phyloP scores from a whole-genome alignment of 2,888 invertebrate genomes.

The Euzetes globulus region DNA sequence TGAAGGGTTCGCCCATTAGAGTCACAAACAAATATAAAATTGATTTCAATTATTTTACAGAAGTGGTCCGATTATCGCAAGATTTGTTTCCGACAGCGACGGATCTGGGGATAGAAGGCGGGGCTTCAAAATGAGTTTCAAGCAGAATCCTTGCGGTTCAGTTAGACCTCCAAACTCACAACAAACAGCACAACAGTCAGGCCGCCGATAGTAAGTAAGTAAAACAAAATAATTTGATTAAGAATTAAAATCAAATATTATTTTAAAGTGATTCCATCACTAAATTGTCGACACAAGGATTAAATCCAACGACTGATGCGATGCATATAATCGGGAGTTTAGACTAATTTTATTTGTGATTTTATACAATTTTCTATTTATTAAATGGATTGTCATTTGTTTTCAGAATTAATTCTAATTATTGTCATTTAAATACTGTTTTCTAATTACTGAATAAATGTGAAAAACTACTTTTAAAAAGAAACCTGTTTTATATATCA shows the following conservation, averaged over 20 bases:
- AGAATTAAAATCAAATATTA: neutral
- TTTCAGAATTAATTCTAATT: no score
- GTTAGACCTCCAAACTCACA: neutral
- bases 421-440: no score
- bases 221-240: neutral
- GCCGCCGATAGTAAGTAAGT: neutral
- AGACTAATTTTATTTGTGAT: neutral
- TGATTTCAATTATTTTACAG: neutral
- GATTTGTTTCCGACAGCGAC: slow-evolving; percentile 37
- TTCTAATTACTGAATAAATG: no score
- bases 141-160: slow-evolving; percentile 39
- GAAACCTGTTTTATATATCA: neutral
- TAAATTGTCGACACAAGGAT: neutral
- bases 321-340: slow-evolving; percentile 1
- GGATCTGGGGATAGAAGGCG: slow-evolving; percentile 29
- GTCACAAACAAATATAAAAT: neutral
- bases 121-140: slow-evolving; percentile 40
- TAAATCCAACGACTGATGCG: neutral
- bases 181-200: neutral
- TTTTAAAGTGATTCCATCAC: neutral
- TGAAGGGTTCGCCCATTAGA: slow-evolving; percentile 5
- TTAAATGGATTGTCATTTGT: no score
- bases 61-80: slow-evolving; percentile 40
- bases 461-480: no score
- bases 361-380: neutral